A percentile compares a stretch with the other conserved stretches of the same genome.
phyloP scores from a whole-genome alignment of 2,113 vertebrate genomes.

The Indri indri region DNA sequence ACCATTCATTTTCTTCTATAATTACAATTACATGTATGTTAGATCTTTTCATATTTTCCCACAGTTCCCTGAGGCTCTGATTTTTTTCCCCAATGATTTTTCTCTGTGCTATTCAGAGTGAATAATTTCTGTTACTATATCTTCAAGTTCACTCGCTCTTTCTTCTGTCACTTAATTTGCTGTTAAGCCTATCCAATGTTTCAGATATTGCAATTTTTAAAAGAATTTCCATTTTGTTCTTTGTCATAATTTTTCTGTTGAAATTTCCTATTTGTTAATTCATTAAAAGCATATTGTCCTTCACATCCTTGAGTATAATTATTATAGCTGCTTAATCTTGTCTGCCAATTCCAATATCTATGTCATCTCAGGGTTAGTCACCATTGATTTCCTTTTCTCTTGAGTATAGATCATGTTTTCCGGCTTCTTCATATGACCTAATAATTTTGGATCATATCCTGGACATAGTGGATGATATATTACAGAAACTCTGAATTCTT shows the following conservation, averaged over 20 bases:
- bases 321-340: neutral
- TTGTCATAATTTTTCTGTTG: neutral
- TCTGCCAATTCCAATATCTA: neutral
- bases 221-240: conserved; percentile 40
- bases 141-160: neutral
- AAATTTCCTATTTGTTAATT: conserved; percentile 29
- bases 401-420: neutral
- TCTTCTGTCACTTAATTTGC: conserved; percentile 22
- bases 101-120: neutral
- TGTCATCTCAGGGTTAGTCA: neutral
- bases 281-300: conserved; percentile 2
- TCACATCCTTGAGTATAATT: neutral
- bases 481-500: conserved; percentile 15
- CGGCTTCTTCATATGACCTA: conserved; percentile 3
- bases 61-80: neutral
- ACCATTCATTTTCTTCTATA: neutral
- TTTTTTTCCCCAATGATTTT: neutral
- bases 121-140: neutral
- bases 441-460: neutral
- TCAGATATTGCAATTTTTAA: conserved; percentile 41
- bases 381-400: conserved; percentile 4
- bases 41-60: neutral
- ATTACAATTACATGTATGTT: neutral
- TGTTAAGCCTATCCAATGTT: neutral
- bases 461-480: neutral